phyloP scores from a whole-genome alignment of 2,113 vertebrate species.

The Oenanthe oenanthe region DNA sequence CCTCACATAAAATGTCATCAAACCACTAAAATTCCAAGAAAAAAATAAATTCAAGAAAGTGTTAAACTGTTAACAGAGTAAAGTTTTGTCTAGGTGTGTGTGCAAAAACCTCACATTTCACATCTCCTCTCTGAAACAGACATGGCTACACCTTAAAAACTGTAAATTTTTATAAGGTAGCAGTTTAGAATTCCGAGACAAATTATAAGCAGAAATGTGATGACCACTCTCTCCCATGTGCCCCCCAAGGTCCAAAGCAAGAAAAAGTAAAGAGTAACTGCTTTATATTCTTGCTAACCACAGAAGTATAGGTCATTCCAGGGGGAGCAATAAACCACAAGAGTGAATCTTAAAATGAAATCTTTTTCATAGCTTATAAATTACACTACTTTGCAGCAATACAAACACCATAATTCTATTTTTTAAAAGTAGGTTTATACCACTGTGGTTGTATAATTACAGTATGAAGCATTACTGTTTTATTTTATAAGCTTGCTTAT shows the following conservation, averaged over 20 bases:
- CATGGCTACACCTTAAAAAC: neutral
- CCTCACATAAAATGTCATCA: neutral
- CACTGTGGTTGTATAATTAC: neutral
- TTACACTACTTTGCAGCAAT: neutral
- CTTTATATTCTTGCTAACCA: neutral
- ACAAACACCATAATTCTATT: neutral
- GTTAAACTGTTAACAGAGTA: neutral
- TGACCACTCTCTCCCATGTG: neutral
- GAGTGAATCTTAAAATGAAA: neutral
- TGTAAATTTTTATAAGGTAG: neutral
- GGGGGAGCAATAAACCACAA: neutral
- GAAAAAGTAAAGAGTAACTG: neutral
- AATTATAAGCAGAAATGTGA: neutral
- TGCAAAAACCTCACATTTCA: neutral
- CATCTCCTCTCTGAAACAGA: neutral
- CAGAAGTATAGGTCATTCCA: neutral
- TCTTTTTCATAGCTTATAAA: neutral
- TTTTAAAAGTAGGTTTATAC: neutral
- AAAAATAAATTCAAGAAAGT: neutral
- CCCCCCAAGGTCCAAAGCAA: accelerated
- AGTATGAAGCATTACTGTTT: neutral
- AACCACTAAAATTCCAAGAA: neutral
- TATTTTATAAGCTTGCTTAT: neutral
- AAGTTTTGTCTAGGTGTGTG: neutral
- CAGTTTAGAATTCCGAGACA: neutral